Base-by-base conservation (phyloP, 2,888 invertebrate genomes). In the Apocheima hispidaria region DNA sequence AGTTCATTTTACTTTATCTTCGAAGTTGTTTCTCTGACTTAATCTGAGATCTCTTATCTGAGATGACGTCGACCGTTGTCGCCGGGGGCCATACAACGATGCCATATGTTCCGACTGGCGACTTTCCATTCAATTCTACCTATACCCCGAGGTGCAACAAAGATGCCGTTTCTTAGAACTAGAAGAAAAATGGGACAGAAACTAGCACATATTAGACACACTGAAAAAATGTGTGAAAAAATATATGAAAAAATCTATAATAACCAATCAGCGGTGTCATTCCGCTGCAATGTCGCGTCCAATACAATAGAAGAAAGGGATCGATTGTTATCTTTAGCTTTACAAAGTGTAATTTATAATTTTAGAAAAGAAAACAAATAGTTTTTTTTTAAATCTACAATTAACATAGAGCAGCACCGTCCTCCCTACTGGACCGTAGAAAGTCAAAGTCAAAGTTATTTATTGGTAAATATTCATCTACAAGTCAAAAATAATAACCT, bases 61-160 rank as follows among this genome's bases (percentile, higher is more conserved):
- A 1, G 18, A 28, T 28, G 16, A 38, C 23, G 38, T 36, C 50
- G 64, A 62, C 28, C 16, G 70, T 70, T 77, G 69, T 66, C 61
- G 74, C 76, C 72, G 53, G 59, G 44, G 71, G 79, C 82, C 81
- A 81, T 82, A 77, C 44, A 28, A 28, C 55, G 58, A 41, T 71
- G 78, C 83, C 82, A 81, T 82, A 77, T 79, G 82, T 76, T 77
- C 73, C 75, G 69, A 78, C 78, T 79, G 78, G 72, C 68, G 74
- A 78, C 74, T 79, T 76, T 58, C 77, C 73, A 74, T 81, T 80
- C 72, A 77, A 79, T 82, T 83, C 77, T 69, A 72, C 76, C 78
- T 73, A 75, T 67, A 54, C 68, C 65, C 49, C 53, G 38, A 56
- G 50, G 41, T 50, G 23, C 41, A 49, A 53, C 52, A 53, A 20